Evolutionary conservation across 2,113 vertebrate genomes (phyloP).

Genomic region (Pristiophorus japonicus): DNA sequence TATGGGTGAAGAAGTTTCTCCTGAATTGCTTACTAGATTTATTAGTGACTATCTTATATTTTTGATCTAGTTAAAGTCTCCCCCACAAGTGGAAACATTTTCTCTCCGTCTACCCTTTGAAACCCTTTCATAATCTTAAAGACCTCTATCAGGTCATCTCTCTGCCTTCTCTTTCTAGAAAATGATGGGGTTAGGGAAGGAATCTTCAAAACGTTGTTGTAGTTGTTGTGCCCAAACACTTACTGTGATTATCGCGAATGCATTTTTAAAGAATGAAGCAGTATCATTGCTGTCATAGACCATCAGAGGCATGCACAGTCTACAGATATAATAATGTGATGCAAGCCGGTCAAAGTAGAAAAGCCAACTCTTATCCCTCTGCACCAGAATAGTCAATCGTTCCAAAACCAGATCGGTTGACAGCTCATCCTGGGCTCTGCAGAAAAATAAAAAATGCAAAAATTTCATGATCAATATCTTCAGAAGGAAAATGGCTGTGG

Average conservation of each 20-base stretch:
- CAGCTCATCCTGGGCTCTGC: background rate
- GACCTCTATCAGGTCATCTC: no score
- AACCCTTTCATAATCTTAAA: background rate
- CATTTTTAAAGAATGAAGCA: background rate
- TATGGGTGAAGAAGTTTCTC: background rate
- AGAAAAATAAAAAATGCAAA: background rate
- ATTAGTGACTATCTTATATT: background rate
- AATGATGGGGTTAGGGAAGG: no score
- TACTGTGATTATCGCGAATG: background rate
- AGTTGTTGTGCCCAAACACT: slow-evolving; percentile 7
- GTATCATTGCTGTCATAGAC: background rate
- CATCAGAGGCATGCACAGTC: background rate
- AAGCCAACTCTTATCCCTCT: background rate
- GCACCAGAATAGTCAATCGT: background rate
- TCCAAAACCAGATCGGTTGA: background rate
- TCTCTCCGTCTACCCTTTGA: no score
- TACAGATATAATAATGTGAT: slow-evolving; percentile 3
- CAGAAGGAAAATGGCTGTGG: background rate
- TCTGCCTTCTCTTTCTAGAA: no score
- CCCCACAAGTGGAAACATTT: no score
- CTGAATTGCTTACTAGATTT: background rate
- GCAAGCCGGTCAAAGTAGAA: background rate
- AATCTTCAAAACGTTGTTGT: background rate
- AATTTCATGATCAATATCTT: background rate
- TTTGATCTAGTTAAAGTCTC: background rate